Base-by-base conservation (phyloP, 2,888 invertebrate species). In the Cerastoderma edule region DNA sequence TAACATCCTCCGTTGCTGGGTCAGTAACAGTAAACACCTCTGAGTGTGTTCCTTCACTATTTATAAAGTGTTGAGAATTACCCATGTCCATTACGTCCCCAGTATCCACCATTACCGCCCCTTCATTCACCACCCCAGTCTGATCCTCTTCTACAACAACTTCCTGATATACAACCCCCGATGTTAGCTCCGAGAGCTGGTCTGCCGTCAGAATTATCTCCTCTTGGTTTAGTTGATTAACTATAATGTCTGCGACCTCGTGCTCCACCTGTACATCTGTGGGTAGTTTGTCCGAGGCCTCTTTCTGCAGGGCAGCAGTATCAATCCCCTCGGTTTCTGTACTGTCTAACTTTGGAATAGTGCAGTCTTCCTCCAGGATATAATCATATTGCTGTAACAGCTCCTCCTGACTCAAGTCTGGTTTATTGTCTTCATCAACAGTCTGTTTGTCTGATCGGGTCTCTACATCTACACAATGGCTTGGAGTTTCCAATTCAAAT, bases 131-230 rank as follows among this genome's bases (percentile, higher is more conserved):
- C 8, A 24, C 19, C 2, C 32, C 56, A 8, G 27, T 3, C 39
- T 33, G 24, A 2, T 5, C 16, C 16, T 22, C 60, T 39, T 60
- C 24, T 8, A 24, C 24, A 24, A 60, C 27, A 28, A n/a, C 60
- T 19, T 60, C 60, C 3, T 8, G 24, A 35, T 32, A 33, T 19
- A 33, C 57, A 2, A 57, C n/a, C 1, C 64, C 64, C 44, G 67
- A 19, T 10, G 67, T 70, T 56, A 77, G 48, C 28, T 66, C 39
- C 50, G 77, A 65, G 6, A 72, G 24, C 39, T 77, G 77, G 22
- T 77, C 60, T 32, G 63, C 72, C 13, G 68, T 72, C 28, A 72
- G 33, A 44, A 72, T 64, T 16, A 76, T 35, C 19, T 63, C 65
- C 27, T 68, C 48, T 27, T 54, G 48, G 22, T 50, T 50, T 2